These are phyloP conservation scores for Nemotelus nigrinus DNA, from an alignment of 2,888 invertebrate genomes.

Conservation along the genomic window DNA sequence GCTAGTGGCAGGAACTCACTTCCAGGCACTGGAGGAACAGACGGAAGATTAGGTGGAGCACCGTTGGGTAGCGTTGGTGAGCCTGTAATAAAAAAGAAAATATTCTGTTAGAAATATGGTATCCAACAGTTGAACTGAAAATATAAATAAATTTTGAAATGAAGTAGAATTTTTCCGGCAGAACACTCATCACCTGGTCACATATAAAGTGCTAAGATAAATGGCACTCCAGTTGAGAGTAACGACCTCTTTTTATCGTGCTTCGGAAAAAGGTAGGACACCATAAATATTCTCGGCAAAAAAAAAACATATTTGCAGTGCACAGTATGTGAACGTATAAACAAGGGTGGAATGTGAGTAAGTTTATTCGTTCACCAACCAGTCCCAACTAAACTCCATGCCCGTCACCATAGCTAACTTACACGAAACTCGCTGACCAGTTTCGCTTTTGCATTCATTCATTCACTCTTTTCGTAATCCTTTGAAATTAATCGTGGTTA, in stretches of 20 bases:
- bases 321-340: not conserved
- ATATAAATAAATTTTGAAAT: not conserved
- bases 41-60: slow-evolving; percentile 26
- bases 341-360: slow-evolving; percentile 10
- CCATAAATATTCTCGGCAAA: not conserved
- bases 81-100: slow-evolving; percentile 62
- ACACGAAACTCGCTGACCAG: no score
- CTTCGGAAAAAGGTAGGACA: slow-evolving; percentile 37
- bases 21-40: slow-evolving; percentile 28
- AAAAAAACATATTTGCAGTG: no score
- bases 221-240: slow-evolving; percentile 50
- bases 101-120: not conserved
- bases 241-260: slow-evolving; percentile 47
- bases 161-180: not conserved
- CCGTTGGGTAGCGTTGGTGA: slow-evolving; percentile 61
- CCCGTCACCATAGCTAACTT: no score
- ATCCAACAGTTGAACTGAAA: not conserved
- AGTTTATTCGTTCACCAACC: not conserved
- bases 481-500: slow-evolving; percentile 53
- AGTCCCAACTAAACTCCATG: not conserved
- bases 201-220: slow-evolving; percentile 46
- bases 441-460: slow-evolving; percentile 32
- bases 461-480: slow-evolving; percentile 46
- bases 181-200: slow-evolving; percentile 16
- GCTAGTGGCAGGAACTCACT: slow-evolving; percentile 33